Evolutionary conservation across 2,888 invertebrate species (phyloP), one percentile per base, ranked within the genome.

Genomic region (Tridacna gigas): DNA sequence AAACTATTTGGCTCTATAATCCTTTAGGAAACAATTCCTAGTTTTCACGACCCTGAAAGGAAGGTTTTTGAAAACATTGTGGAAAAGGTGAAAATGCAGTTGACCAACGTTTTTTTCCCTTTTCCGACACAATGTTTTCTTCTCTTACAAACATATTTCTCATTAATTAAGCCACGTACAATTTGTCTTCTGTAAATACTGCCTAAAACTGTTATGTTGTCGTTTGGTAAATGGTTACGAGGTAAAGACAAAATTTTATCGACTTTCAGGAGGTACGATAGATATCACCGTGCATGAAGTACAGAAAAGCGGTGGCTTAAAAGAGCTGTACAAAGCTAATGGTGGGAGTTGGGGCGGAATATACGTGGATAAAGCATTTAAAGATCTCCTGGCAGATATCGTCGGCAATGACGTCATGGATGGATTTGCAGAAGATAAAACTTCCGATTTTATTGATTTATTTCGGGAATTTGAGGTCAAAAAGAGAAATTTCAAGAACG

Each of bases 281-380:
- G 84, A 85, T 60, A 82, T 85, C 0, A 85, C 84, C 9, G 79
- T 85, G 7, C 84, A 85, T 60, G 74, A 85, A 66, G 82, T 82
- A 11, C 65, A 75, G 28, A 47, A 26, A 4, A 63, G 63, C 15
- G 74, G 79, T 4, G 28, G 69, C 3, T 28, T 85, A 13, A 79
- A 77, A 37, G 84, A 85, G 37, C 67, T 85, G 11, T 82, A 85
- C 60, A 74, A 76, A 47, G 82, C 84, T 18, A 85, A 77, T 22
- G 84, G 84, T 2, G 84, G 84, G n/a, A 26, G 13, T n/a, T 85
- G 85, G 85, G 85, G 85, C 11, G 85, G 85, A 5, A 85, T 76
- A 20, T 79, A 77, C 60, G 74, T 85, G 20, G 85, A 85, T 56
- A 80, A 80, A 47, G 82, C 85, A 18, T 85, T 85, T 56, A 18